Conservation (phyloP, 2,888 invertebrate genomes). For the Chalcis sispes region DNA sequence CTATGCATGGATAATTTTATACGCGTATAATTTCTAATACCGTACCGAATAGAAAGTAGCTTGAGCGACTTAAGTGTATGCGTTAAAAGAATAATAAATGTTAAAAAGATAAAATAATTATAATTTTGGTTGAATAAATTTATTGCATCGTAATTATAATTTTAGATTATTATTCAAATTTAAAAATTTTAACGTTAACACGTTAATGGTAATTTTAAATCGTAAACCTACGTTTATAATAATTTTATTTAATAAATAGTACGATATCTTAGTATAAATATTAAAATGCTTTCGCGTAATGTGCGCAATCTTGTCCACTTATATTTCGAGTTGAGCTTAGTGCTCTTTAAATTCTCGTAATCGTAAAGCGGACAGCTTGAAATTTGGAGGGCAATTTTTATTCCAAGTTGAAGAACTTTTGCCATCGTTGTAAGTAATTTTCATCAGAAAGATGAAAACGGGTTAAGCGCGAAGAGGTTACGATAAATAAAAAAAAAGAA, state of each 20-base stretch:
- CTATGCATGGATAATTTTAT: slow-evolving; percentile 32
- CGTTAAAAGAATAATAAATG: slow-evolving; percentile 35
- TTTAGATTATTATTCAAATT: no score
- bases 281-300: slow-evolving; percentile 11
- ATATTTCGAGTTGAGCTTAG: no score
- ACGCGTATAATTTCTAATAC: slow-evolving; percentile 26
- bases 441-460: slow-evolving; percentile 40
- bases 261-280: not conserved
- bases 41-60: slow-evolving; percentile 35
- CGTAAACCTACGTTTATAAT: no score
- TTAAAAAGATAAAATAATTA: no score
- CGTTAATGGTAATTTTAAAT: no score
- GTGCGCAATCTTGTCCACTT: not conserved
- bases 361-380: slow-evolving; percentile 5
- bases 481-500: not conserved
- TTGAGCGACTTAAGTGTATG: slow-evolving; percentile 17
- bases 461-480: not conserved
- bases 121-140: no score
- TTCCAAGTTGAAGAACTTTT: slow-evolving; percentile 2
- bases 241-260: no score
- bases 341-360: slow-evolving; percentile 2
- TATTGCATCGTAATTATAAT: no score
- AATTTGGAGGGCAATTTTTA: slow-evolving; percentile 32
- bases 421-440: slow-evolving; percentile 32
- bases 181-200: no score